A percentile compares a stretch with the other conserved stretches of the same genome.
Evolutionary conservation across 2,113 vertebrate genomes (phyloP).

Genomic region (Ornithorhynchus anatinus): DNA sequence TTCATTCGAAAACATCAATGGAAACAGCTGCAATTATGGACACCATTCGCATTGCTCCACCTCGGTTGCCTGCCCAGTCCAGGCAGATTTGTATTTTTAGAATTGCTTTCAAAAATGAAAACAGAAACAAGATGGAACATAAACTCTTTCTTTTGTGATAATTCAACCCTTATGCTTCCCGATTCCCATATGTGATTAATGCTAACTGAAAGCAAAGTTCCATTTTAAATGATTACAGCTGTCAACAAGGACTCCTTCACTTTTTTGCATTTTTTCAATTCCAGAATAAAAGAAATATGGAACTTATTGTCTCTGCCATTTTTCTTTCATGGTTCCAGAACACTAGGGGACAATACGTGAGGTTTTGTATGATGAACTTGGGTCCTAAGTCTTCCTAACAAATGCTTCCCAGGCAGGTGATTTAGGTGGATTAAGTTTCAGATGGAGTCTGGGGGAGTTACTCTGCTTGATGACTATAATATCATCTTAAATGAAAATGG

Average conservation of each 20-base stretch:
- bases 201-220: not conserved
- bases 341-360: rapidly evolving
- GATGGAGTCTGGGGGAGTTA: not conserved
- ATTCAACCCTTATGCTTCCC: rapidly evolving
- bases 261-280: not conserved
- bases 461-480: not conserved
- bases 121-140: rapidly evolving
- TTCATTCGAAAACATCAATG: rapidly evolving
- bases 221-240: not conserved
- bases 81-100: not conserved
- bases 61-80: not conserved
- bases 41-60: rapidly evolving
- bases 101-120: not conserved
- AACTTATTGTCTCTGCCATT: not conserved
- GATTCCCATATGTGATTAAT: not conserved
- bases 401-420: not conserved
- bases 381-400: rapidly evolving
- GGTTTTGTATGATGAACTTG: rapidly evolving
- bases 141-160: not conserved
- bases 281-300: not conserved
- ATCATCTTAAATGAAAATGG: no score
- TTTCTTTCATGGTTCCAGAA: not conserved
- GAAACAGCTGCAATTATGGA: rapidly evolving
- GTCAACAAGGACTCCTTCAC: not conserved
- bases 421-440: no score